Conservation (phyloP, 2,113 vertebrate genomes). For the zebrafish (Danio rerio) region GRCz12tu NC_133182.1:74407001-74407500, state of each 20-base stretch:
- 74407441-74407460: not conserved
- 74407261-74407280: constrained; percentile 26
- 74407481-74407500: constrained; percentile 14
- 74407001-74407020: too few relatives aligned
- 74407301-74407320: constrained; percentile 53
- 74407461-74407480: constrained; percentile 20
- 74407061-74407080: constrained; percentile 53
- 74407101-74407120: too few relatives aligned
- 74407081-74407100: not conserved
- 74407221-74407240: not conserved
- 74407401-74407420: not conserved
- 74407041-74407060: constrained; percentile 35
- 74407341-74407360: too few relatives aligned
- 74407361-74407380: too few relatives aligned
- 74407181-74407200: not conserved
- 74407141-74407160: not conserved
- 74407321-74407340: constrained; percentile 12
- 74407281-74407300: too few relatives aligned
- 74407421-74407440: too few relatives aligned
- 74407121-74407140: not conserved
- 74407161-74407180: too few relatives aligned
- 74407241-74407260: not conserved
- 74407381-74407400: too few relatives aligned
- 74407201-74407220: not conserved
- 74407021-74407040: not conserved